Conservation (phyloP, 2,888 invertebrate species). For the Venustoraphidia nigricollis region DNA sequence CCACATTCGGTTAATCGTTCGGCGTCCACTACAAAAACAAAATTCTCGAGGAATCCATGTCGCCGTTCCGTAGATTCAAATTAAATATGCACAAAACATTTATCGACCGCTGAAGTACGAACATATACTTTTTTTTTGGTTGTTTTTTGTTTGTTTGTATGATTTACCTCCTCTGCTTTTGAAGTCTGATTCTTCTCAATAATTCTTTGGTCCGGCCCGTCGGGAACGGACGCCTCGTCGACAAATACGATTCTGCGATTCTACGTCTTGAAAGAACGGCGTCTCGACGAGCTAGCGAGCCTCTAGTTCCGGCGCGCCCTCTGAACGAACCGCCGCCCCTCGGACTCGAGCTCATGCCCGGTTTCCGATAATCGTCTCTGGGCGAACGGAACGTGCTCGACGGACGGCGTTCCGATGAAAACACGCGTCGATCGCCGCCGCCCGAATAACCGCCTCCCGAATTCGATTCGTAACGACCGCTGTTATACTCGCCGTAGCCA, state of each 20-base stretch:
- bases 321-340: conserved; percentile 20
- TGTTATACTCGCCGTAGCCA: conserved; percentile 27
- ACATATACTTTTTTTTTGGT: no score
- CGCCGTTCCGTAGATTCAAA: no score
- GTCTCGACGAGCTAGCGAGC: conserved; percentile 31
- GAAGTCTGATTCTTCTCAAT: conserved; percentile 27
- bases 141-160: neutral
- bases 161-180: conserved; percentile 26
- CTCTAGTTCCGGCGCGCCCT: conserved; percentile 28
- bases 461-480: conserved; percentile 15
- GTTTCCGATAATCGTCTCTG: conserved; percentile 26
- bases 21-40: no score
- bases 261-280: conserved; percentile 36
- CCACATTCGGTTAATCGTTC: neutral
- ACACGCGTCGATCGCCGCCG: conserved; percentile 26
- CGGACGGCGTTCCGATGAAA: conserved; percentile 1
- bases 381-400: conserved; percentile 10
- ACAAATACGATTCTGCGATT: conserved; percentile 36
- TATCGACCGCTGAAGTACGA: no score
- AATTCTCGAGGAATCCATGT: no score
- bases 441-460: conserved; percentile 39
- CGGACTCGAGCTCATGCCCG: conserved; percentile 19
- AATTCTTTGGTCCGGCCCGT: conserved; percentile 22
- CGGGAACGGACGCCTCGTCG: conserved; percentile 26
- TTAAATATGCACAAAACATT: no score